These are phyloP conservation scores for Macrotus californicus DNA, from an alignment of 2,113 vertebrate genomes.

Conservation along the genomic window DNA sequence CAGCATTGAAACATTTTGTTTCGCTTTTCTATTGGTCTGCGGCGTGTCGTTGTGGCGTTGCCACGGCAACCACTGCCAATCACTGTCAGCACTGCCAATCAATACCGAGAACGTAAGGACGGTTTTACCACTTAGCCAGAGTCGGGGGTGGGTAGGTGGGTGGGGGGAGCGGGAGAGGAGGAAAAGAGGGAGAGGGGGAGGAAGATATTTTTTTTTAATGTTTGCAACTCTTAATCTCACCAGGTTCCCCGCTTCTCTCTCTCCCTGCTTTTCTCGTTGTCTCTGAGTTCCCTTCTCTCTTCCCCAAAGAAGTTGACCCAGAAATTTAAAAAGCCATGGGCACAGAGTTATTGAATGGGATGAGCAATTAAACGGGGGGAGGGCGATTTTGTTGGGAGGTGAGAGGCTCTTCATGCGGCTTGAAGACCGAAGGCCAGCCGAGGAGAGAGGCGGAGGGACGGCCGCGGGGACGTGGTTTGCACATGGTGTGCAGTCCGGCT, in stretches of 20 bases:
- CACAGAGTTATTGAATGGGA: constrained; percentile 91
- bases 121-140: constrained; percentile 95
- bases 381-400: constrained; percentile 84
- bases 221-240: constrained; percentile 91
- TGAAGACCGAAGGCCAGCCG: constrained; percentile 86
- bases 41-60: constrained; percentile 98
- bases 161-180: constrained; percentile 70
- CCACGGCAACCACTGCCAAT: constrained; percentile 99
- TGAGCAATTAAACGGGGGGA: constrained; percentile 92
- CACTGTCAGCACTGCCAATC: constrained; percentile 99
- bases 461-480: constrained; percentile 83
- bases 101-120: constrained; percentile 97
- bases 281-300: constrained; percentile 74
- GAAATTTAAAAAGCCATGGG: constrained; percentile 88
- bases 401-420: constrained; percentile 76
- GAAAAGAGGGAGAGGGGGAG: not conserved
- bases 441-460: constrained; percentile 81
- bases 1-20: constrained; percentile 99
- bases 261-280: constrained; percentile 65
- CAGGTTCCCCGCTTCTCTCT: constrained; percentile 80
- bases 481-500: constrained; percentile 84
- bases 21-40: constrained; percentile 99
- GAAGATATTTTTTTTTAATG: constrained; percentile 58
- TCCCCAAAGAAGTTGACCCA: constrained; percentile 85
- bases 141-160: constrained; percentile 73